Evolutionary conservation across 2,113 vertebrate species (phyloP).

Genomic region (Campylomormyrus numenius): DNA sequence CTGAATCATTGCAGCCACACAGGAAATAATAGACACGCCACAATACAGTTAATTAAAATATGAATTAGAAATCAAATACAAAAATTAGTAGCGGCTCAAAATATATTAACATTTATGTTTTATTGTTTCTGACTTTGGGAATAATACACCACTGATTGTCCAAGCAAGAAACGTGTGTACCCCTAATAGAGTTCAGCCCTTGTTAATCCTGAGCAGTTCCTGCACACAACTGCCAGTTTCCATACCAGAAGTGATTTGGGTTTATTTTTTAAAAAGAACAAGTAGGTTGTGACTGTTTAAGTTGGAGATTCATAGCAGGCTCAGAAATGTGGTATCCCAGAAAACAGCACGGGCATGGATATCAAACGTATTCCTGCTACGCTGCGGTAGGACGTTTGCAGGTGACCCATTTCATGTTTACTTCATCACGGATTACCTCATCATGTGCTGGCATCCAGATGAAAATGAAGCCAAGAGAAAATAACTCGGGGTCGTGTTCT

Average conservation of each 20-base stretch:
- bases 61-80: not conserved
- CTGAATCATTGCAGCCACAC: not conserved
- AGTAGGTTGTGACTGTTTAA: not conserved
- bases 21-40: not conserved
- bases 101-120: not conserved
- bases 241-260: not conserved
- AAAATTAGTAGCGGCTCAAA: not conserved
- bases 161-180: not conserved
- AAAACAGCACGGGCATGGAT: not conserved
- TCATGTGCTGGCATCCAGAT: not conserved
- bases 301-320: not conserved
- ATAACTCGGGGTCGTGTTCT: not conserved
- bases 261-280: not conserved
- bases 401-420: not conserved
- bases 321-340: not conserved
- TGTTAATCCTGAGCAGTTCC: not conserved
- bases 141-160: not conserved
- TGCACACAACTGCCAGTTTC: not conserved
- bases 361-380: not conserved
- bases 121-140: not conserved
- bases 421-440: not conserved
- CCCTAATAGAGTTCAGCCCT: not conserved
- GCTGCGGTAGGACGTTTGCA: not conserved
- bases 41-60: not conserved
- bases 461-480: not conserved